phyloP scores from a whole-genome alignment of 2,113 vertebrate species.

The Callopanchax toddi region DNA sequence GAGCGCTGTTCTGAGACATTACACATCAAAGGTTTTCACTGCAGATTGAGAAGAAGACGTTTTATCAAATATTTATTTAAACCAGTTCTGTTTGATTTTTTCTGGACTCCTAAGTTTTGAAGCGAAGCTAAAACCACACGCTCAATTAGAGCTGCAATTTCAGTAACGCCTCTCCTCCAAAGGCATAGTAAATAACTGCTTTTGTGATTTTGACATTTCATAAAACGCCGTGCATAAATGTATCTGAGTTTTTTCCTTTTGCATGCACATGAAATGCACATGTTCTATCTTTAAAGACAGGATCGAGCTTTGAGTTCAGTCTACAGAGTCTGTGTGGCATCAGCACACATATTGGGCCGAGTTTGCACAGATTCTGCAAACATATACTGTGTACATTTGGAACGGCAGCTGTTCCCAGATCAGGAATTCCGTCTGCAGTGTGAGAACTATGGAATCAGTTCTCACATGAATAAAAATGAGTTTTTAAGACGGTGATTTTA shows the following conservation, averaged over 20 bases:
- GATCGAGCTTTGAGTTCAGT: too few relatives aligned
- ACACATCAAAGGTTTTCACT: constrained; percentile 22
- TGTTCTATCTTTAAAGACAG: too few relatives aligned
- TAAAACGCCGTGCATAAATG: too few relatives aligned
- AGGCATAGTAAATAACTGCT: not conserved
- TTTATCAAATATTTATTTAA: not conserved
- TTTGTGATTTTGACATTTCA: not conserved
- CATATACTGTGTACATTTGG: not conserved
- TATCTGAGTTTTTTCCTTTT: too few relatives aligned
- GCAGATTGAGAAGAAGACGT: constrained; percentile 7
- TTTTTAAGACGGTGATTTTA: too few relatives aligned
- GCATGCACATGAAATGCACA: too few relatives aligned
- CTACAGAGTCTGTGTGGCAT: not conserved
- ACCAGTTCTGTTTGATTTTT: not conserved
- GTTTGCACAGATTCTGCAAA: not conserved
- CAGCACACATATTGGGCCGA: not conserved
- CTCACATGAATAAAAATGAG: too few relatives aligned
- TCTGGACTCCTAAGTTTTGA: constrained; percentile 7
- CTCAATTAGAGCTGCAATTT: not conserved
- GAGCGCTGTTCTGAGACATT: not conserved
- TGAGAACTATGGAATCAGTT: not conserved
- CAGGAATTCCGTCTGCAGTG: not conserved
- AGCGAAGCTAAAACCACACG: constrained; percentile 3
- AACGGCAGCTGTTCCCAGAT: not conserved
- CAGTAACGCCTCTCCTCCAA: not conserved